A percentile compares a stretch with the other conserved stretches of the same genome.
These are phyloP conservation scores for Ovibos moschatus DNA, from an alignment of 2,113 vertebrate species.

Conservation along the genomic window DNA sequence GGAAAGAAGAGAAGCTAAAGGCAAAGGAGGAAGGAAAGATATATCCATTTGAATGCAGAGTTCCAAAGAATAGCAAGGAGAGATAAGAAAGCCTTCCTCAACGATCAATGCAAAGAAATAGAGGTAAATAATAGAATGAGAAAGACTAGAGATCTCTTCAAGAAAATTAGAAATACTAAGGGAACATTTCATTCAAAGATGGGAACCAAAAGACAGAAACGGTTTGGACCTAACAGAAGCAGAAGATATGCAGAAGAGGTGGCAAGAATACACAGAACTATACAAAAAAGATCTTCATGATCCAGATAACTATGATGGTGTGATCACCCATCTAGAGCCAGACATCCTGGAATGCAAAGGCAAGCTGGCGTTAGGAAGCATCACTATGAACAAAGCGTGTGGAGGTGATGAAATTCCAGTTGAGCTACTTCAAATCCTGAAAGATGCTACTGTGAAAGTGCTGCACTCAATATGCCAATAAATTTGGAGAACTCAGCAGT, in stretches of 20 bases:
- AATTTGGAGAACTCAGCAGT: background rate
- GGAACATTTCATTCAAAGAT: background rate
- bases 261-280: background rate
- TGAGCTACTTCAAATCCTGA: background rate
- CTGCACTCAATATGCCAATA: background rate
- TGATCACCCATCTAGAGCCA: background rate
- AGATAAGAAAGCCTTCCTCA: background rate
- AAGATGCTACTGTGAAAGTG: background rate
- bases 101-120: background rate
- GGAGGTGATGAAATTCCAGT: background rate
- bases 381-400: background rate
- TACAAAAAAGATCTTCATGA: background rate
- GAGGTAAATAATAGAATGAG: background rate
- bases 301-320: background rate
- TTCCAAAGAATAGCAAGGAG: background rate
- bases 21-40: background rate
- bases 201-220: background rate
- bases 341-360: background rate
- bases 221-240: background rate
- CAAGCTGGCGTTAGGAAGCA: accelerated
- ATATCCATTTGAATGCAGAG: background rate
- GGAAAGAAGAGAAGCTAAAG: background rate
- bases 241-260: background rate
- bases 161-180: background rate
- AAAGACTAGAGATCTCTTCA: background rate